Evolutionary conservation across 2,888 invertebrate species (phyloP), one percentile per base, ranked within the genome.

Genomic region (Chymomyza fuscimana): DNA sequence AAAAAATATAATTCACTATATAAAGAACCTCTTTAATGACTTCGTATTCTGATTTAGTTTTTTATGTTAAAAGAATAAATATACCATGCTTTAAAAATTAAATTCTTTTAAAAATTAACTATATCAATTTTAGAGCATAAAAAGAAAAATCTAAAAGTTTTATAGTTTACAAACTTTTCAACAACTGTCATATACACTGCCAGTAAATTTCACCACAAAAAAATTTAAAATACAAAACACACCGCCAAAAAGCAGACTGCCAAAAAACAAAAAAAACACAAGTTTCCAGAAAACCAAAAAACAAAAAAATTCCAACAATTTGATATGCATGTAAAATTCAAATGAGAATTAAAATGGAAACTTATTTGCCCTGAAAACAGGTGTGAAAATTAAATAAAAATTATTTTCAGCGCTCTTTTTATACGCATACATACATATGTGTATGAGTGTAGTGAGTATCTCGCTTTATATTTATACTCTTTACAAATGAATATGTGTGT

Each of bases 361-460:
- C 68, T 71, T 81, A 78, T 83, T 80, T 77, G 72, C 71, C 62
- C 71, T 66, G 66, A 74, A 82, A 82, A 78, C 78, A 77, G 85
- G 73, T 79, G 77, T 52, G 73, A 80, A 84, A 86, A 80, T 86
- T 84, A 80, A 84, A 80, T 85, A 75, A 76, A 74, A 82, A 76
- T 79, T 72, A 74, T 82, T 77, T 76, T 70, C 29, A 46, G 67
- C 64, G 54, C 32, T 2, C 63, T 52, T 51, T 50, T 22, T 9
- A 22, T 25, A 36, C 19, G 52, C 15, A 63, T 10, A 51, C n/a
- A 29, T 5, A 12, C 16, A 32, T 50, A 63, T 32, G 12, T 36
- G 63, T 15, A n/a, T 50, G 36, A 52, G 65, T 61, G 51, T 29
- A 51, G 25, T 25, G 25, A 51, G 36, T 66, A 52, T 52, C 19